Evolutionary conservation across 2,888 invertebrate genomes (phyloP).

Genomic region (Uloborus plumipes): DNA sequence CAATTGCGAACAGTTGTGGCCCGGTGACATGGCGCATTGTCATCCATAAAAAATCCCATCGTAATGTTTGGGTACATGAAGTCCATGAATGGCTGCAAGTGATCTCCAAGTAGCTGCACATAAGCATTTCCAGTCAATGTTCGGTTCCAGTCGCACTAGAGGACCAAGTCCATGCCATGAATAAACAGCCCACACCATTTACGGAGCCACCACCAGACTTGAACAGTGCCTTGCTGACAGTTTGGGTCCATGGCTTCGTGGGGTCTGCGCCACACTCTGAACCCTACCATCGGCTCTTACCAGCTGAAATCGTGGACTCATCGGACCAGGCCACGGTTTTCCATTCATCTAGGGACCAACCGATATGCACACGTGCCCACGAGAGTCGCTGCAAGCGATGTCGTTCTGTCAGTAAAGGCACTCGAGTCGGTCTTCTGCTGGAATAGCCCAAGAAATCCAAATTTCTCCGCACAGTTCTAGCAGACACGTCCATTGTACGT

Average conservation of each 20-base stretch:
- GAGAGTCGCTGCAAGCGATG: neutral
- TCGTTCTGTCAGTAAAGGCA: neutral
- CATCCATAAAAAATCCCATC: slow-evolving; percentile 7
- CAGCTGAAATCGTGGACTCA: slow-evolving; percentile 13
- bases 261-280: slow-evolving; percentile 5
- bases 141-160: slow-evolving; percentile 11
- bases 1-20: neutral
- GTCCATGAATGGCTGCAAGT: slow-evolving; percentile 16
- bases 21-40: slow-evolving; percentile 16
- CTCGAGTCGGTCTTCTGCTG: slow-evolving; percentile 10
- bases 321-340: slow-evolving; percentile 6
- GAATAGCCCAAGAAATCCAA: neutral
- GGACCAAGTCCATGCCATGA: neutral
- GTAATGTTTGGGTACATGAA: slow-evolving; percentile 8
- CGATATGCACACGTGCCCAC: neutral
- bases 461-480: neutral
- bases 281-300: slow-evolving; percentile 2
- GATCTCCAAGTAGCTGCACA: slow-evolving; percentile 10
- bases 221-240: neutral
- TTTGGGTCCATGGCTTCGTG: slow-evolving; percentile 8
- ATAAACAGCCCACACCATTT: slow-evolving; percentile 5
- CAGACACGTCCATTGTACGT: neutral
- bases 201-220: neutral
- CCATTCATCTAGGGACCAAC: slow-evolving; percentile 10
- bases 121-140: slow-evolving; percentile 7